Percentiles rank a stretch among this genome's conserved stretches.
Conservation (phyloP, 2,797 vertebrate species). For the Pseudocheirus occidentalis region DNA sequence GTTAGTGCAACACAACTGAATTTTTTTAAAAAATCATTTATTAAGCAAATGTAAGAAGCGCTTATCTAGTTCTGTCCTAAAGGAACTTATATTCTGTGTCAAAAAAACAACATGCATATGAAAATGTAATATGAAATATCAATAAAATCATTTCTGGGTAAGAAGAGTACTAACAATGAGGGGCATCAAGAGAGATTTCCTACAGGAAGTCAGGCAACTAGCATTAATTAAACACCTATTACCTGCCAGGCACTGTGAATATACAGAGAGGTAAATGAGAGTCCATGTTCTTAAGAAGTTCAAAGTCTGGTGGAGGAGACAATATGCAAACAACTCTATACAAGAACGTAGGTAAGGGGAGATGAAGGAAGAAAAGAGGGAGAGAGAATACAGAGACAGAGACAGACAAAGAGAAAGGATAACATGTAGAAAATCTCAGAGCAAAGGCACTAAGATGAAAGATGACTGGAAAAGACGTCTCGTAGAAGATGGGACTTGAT, state of each 20-base stretch:
- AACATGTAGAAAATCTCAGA: not conserved
- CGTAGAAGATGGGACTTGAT: not conserved
- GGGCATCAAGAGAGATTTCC: not conserved
- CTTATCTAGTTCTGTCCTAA: not conserved
- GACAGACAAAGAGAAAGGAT: not conserved
- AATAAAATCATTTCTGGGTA: not conserved
- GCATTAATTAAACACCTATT: not conserved
- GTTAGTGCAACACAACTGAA: not conserved
- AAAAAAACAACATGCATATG: not conserved
- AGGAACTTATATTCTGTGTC: not conserved
- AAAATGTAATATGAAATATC: not conserved
- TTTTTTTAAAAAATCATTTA: not conserved
- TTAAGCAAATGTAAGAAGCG: not conserved
- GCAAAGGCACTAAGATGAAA: not conserved
- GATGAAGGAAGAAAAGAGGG: no score
- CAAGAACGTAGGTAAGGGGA: not conserved
- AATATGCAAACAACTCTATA: not conserved
- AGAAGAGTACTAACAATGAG: not conserved
- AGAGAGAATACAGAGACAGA: not conserved
- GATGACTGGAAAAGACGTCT: not conserved
- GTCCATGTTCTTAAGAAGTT: not conserved
- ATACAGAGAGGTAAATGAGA: not conserved
- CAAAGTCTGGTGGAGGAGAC: not conserved
- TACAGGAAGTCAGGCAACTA: not conserved
- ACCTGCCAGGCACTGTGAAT: not conserved